Evolutionary conservation across 23 tunicate genomes (phyloP), one percentile per base, ranked within the genome.

Genomic region (Halocynthia roretzi): DNA sequence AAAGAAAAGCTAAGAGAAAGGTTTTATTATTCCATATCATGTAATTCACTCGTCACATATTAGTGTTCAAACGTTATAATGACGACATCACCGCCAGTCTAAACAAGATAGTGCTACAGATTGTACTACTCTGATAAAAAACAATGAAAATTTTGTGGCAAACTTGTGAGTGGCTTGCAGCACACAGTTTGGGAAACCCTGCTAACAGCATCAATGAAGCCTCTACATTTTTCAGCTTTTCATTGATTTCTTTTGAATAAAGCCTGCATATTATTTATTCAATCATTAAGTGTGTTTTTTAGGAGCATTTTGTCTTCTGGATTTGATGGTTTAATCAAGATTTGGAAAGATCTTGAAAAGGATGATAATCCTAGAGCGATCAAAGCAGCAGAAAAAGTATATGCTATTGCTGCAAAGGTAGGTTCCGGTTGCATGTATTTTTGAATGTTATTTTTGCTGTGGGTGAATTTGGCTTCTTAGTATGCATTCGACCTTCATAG

Each of bases 341-440:
- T 85, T 15, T 91, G 97, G 90, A 84, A 84, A 62, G 85, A 74
- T 12, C 61, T 82, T 63, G 81, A 85, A 21, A 83, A 85, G 55
- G 83, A 82, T 81, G 68, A 84, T 4, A 52, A 15, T 57, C 87
- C 97, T 5, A 91, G 56, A 2, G 77, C 84, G 6, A 60, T 91
- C 7, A 77, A 72, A 60, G 77, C 60, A 61, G 97, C 90, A 18
- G 90, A 82, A 9, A 78, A 61, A 55, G 80, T 82, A 7, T 82
- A 71, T 57, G 78, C 83, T 40, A 52, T 80, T 77, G 71, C 82
- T 62, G 67, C 76, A 8, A 78, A 83, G 72, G 96, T 91, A 18
- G 48, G 84, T 52, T 7, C 6, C 1, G 11, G 21, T 10, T 70
- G 53, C 53, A 9, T 23, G 5, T 18, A 40, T 9, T 48, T 10